Conservation (phyloP, 2,797 vertebrate genomes). For the Botia almorhae region DNA sequence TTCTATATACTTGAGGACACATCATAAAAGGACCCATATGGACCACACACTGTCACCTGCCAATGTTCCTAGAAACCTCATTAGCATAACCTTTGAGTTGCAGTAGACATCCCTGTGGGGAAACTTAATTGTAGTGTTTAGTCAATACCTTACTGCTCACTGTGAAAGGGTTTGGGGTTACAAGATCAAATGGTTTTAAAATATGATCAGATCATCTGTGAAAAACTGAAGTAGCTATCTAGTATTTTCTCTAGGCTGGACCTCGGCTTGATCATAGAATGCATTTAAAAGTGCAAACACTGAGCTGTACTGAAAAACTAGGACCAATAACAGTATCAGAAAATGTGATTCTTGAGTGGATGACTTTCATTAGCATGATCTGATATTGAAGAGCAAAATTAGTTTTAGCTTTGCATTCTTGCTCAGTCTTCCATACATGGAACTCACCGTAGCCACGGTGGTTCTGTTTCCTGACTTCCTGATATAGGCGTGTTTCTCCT, state of each 20-base stretch:
- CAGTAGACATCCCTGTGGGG: neutral
- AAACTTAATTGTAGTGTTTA: slow-evolving; percentile 1
- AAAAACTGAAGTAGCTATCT: slow-evolving; percentile 9
- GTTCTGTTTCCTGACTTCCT: slow-evolving; percentile 1
- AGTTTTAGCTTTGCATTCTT: neutral
- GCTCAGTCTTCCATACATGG: slow-evolving; percentile 26
- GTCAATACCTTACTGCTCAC: slow-evolving; percentile 35
- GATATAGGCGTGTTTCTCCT: slow-evolving; percentile 27
- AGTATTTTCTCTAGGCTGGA: slow-evolving; percentile 3
- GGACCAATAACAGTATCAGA: slow-evolving; percentile 9
- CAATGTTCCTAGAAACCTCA: slow-evolving; percentile 34
- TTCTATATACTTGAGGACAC: slow-evolving; percentile 99
- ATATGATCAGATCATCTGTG: slow-evolving; percentile 4
- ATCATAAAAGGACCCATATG: slow-evolving; percentile 75
- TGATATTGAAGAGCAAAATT: slow-evolving; percentile 6
- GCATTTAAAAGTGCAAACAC: neutral
- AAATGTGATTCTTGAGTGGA: neutral
- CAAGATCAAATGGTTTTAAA: slow-evolving; percentile 10
- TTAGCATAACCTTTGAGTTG: slow-evolving; percentile 22
- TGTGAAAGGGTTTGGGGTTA: slow-evolving; percentile 32
- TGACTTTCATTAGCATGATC: slow-evolving; percentile 42
- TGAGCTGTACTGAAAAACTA: neutral
- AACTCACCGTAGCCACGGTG: slow-evolving; percentile 15
- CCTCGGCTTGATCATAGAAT: neutral
- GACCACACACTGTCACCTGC: slow-evolving; percentile 18